Evolutionary conservation across 1,140 invertebrate species (phyloP).

Genomic region (Micrasema minimum): DNA sequence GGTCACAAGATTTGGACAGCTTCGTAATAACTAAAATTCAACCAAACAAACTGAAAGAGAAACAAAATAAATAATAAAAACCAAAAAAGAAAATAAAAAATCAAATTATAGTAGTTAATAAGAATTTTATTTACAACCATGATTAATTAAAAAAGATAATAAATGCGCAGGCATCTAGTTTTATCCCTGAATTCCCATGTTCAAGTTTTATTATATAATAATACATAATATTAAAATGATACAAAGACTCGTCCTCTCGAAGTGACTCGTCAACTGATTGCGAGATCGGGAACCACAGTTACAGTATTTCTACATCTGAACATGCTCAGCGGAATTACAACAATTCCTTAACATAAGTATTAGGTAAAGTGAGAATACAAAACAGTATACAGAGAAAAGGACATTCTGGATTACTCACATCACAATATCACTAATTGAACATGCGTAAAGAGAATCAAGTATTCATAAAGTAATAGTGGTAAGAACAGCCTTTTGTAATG

Average conservation of each 20-base stretch:
- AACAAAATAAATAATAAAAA: conserved; percentile 41
- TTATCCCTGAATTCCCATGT: conserved; percentile 52
- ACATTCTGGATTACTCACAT: no score
- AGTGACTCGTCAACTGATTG: conserved; percentile 13
- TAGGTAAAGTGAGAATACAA: no score
- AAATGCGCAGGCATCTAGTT: conserved; percentile 47
- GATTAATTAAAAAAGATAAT: conserved; percentile 47
- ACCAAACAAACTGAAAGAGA: conserved; percentile 31
- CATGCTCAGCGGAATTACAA: no score
- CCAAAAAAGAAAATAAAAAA: conserved; percentile 46
- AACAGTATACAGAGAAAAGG: no score
- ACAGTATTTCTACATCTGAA: not conserved
- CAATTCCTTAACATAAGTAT: no score
- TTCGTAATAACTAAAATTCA: conserved; percentile 15
- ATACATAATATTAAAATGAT: conserved; percentile 7
- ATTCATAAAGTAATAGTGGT: conserved; percentile 1
- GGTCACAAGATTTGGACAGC: conserved; percentile 7
- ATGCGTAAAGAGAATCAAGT: conserved; percentile 10
- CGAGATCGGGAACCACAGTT: conserved; percentile 9
- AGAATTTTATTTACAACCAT: conserved; percentile 53
- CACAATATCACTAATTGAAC: not conserved
- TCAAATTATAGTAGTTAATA: conserved; percentile 48
- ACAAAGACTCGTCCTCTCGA: conserved; percentile 4
- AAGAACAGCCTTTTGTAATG: conserved; percentile 30
- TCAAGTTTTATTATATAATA: conserved; percentile 5